Percentiles rank a stretch among this genome's conserved stretches.
phyloP scores from a whole-genome alignment of 2,888 invertebrate species.

The Rhingia rostrata region DNA sequence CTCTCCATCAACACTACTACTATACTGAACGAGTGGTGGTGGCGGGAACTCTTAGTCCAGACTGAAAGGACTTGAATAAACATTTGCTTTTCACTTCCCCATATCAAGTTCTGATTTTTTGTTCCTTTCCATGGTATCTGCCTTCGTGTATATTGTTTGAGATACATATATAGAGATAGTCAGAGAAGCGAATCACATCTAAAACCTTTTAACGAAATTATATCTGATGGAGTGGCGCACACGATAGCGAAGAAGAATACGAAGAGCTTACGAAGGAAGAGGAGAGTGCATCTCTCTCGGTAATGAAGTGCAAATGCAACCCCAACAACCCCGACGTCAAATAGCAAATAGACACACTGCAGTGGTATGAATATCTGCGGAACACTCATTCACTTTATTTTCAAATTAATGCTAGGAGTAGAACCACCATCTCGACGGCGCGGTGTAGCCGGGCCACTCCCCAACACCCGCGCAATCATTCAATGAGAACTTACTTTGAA shows the following conservation, averaged over 20 bases:
- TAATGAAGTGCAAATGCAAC: constrained; percentile 69
- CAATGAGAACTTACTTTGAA: constrained; percentile 35
- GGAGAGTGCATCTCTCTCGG: constrained; percentile 22
- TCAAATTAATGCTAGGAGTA: constrained; percentile 63
- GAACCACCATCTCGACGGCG: background rate
- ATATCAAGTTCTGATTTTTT: constrained; percentile 10
- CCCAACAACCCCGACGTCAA: constrained; percentile 48
- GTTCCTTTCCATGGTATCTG: background rate
- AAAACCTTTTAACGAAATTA: constrained; percentile 70
- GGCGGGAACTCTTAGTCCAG: constrained; percentile 27
- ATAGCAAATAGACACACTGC: constrained; percentile 43
- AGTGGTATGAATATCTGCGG: constrained; percentile 30
- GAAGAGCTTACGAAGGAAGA: constrained; percentile 1
- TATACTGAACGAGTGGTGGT: constrained; percentile 6
- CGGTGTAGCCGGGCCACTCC: background rate
- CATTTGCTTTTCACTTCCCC: constrained; percentile 49
- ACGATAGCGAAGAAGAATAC: constrained; percentile 12
- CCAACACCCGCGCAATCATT: background rate
- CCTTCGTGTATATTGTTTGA: constrained; percentile 8
- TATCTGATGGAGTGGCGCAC: constrained; percentile 52
- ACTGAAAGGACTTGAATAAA: constrained; percentile 58
- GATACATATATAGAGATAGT: constrained; percentile 21
- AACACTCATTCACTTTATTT: constrained; percentile 61
- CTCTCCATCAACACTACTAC: constrained; percentile 30
- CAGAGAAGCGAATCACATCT: constrained; percentile 54